Percentiles rank a stretch among this genome's conserved stretches.
Evolutionary conservation across 2,113 vertebrate genomes (phyloP).

Genomic region (Festucalex cinctus): DNA sequence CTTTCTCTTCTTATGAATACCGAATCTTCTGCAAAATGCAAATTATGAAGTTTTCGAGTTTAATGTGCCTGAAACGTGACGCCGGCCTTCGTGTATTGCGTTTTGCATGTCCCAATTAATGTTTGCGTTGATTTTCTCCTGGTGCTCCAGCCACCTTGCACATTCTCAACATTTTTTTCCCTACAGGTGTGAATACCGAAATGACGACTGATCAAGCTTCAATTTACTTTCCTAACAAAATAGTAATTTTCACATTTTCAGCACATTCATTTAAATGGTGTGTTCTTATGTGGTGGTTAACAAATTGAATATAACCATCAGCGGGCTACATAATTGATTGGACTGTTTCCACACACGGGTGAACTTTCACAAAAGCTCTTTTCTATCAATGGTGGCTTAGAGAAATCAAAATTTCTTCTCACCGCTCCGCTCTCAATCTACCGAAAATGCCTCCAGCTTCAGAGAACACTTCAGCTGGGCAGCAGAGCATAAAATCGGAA

Average conservation of each 20-base stretch:
- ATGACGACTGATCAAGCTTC: too few species aligned
- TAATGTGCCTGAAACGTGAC: too few species aligned
- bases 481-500: constrained; percentile 17
- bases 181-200: too few species aligned
- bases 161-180: too few species aligned
- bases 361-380: constrained; percentile 5
- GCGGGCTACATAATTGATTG: constrained; percentile 1
- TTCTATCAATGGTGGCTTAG: neutral
- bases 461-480: neutral
- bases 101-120: too few species aligned
- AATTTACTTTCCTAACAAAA: neutral
- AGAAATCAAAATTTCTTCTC: constrained; percentile 10
- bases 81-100: too few species aligned
- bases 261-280: neutral
- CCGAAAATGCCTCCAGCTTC: constrained; percentile 28
- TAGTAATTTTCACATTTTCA: neutral
- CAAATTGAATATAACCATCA: constrained; percentile 15
- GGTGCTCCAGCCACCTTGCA: too few species aligned
- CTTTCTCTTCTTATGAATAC: neutral
- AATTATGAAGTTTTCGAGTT: neutral
- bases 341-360: neutral
- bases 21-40: neutral
- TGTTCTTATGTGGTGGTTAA: neutral
- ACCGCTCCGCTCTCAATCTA: constrained; percentile 14
- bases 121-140: too few species aligned